Evolutionary conservation across 1,140 invertebrate species (phyloP).

Genomic region (Holcopasites calliopsidis): DNA sequence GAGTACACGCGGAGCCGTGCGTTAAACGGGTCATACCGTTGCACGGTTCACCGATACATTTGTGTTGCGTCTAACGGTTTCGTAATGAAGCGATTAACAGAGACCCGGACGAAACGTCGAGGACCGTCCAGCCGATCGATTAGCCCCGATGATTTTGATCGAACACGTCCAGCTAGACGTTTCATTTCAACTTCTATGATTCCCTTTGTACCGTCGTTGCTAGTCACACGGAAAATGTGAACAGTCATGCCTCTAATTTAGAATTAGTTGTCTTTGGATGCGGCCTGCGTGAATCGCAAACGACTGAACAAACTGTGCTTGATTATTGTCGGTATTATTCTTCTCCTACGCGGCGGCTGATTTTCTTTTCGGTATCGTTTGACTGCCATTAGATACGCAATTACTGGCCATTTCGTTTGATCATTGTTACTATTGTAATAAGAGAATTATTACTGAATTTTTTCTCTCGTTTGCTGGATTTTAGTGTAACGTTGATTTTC

Average conservation of each 20-base stretch:
- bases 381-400: too few species aligned
- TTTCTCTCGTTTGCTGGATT: too few species aligned
- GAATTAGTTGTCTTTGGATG: not conserved
- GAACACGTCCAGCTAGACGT: not conserved
- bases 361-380: too few species aligned
- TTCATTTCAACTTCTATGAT: not conserved
- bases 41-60: not conserved
- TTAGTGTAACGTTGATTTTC: too few species aligned
- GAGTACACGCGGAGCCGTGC: too few species aligned
- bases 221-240: not conserved
- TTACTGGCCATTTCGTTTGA: too few species aligned
- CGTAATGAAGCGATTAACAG: constrained; percentile 20
- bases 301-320: not conserved
- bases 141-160: not conserved
- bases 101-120: not conserved
- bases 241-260: not conserved
- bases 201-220: not conserved
- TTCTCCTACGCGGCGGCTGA: too few species aligned
- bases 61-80: constrained; percentile 19
- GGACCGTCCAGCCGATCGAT: not conserved
- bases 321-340: too few species aligned
- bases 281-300: not conserved
- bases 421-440: too few species aligned
- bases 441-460: too few species aligned
- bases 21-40: constrained; percentile 5